Base-by-base conservation (phyloP, 2,113 vertebrate species). In the Bos indicus region DNA sequence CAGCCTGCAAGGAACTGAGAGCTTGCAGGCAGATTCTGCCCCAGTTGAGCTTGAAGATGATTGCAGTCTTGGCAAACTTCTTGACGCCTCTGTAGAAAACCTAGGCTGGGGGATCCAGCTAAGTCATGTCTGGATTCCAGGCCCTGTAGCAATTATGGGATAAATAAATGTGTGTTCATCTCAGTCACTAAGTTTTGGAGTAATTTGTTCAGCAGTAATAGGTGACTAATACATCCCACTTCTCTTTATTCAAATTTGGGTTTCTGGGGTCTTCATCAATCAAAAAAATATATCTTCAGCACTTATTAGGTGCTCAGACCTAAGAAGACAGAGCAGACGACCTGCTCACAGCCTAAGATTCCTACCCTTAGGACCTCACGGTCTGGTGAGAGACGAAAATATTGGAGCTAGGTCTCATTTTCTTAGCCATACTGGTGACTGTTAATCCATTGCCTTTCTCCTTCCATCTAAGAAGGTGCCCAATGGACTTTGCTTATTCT, bases 331-430 rank as follows among this genome's bases (percentile, higher is more conserved):
- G n/a, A 64, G 2, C 3, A 25, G 43, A 9, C 23, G 30, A 1
- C 11, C 33, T 16, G 1, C 2, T 30, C 46, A 51, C 30, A 28
- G 23, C 5, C 0, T 13, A 46, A 1, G 43, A 28, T 0, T 43
- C 52, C 3, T 59, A 30, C 23, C 77, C 30, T 56, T 7, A 1
- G 71, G 8, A 48, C 30, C 71, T 16, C 11, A 2, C 0, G 1
- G 9, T 17, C 40, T 5, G 14, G 30, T 5, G 23, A 48, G 48
- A 74, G 40, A 81, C 5, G 13, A 71, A 56, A 33, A 14, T 10
- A 12, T 15, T 4, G 1, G 12, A 26, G 14, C 15, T 2, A 1
- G 0, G 3, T 36, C 19, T 26, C 14, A 33, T 0, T n/a, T 28
- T 78, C 51, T 78, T 30, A 77, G 3, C 40, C 80, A 23, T 26